These are phyloP conservation scores for Drosophila macrospina DNA, from an alignment of 2,888 invertebrate genomes.

Conservation along the genomic window DNA sequence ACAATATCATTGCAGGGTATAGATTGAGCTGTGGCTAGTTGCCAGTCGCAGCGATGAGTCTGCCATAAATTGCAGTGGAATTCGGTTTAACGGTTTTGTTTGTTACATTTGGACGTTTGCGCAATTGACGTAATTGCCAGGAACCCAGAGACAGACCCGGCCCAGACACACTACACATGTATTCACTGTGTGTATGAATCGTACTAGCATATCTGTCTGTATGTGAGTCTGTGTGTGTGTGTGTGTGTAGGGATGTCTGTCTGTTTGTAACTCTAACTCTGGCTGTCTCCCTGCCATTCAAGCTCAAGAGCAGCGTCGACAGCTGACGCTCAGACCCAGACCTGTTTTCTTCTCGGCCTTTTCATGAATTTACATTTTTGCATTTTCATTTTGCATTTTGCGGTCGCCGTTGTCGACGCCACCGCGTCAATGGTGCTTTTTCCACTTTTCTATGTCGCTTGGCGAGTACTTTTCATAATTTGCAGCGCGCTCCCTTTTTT, in stretches of 20 bases:
- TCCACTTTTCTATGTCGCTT: slow-evolving; percentile 50
- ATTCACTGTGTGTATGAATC: slow-evolving; percentile 1
- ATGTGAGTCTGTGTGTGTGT: slow-evolving; percentile 20
- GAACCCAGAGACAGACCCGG: slow-evolving; percentile 36
- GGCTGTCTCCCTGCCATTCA: slow-evolving; percentile 60
- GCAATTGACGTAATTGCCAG: slow-evolving; percentile 79
- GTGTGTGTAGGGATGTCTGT: slow-evolving; percentile 16
- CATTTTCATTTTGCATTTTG: slow-evolving; percentile 63
- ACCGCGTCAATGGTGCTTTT: slow-evolving; percentile 47
- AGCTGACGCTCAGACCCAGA: slow-evolving; percentile 53
- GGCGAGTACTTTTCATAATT: slow-evolving; percentile 70
- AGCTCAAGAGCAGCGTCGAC: slow-evolving; percentile 77
- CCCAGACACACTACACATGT: slow-evolving; percentile 58
- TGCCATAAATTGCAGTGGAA: slow-evolving; percentile 69
- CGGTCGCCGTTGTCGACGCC: slow-evolving; percentile 24
- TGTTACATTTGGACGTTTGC: slow-evolving; percentile 72
- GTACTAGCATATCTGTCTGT: slow-evolving; percentile 7
- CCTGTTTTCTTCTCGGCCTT: slow-evolving; percentile 63
- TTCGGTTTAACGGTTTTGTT: slow-evolving; percentile 74
- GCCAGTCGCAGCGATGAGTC: slow-evolving; percentile 30
- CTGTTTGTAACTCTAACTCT: slow-evolving; percentile 17
- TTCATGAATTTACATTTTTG: slow-evolving; percentile 70
- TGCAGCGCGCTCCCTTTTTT: slow-evolving; percentile 46
- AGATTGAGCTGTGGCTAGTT: slow-evolving; percentile 11
- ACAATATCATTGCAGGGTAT: slow-evolving; percentile 26